A percentile compares a stretch with the other conserved stretches of the same genome.
These are phyloP conservation scores for Ascidia mentula DNA, from an alignment of 23 tunicate genomes.

Conservation along the genomic window DNA sequence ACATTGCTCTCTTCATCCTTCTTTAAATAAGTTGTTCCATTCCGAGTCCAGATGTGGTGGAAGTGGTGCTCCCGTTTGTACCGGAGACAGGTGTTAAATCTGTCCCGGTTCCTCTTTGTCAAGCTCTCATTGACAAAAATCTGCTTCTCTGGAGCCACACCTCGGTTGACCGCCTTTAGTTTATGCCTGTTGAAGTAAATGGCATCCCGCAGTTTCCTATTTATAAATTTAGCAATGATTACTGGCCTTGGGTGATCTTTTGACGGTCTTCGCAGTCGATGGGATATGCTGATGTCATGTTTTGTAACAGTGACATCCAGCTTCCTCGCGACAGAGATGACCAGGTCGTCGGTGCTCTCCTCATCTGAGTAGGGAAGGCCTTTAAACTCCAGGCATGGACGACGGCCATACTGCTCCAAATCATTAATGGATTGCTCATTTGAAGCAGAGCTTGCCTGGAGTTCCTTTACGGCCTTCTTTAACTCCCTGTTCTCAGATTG, in stretches of 20 bases:
- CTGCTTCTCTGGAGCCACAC: not conserved
- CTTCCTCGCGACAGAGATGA: not conserved
- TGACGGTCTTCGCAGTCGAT: not conserved
- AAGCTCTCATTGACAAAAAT: conserved; percentile 6
- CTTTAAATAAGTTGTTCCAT: not conserved
- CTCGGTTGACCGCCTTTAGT: not conserved
- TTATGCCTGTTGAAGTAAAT: conserved; percentile 9
- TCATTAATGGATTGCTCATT: not conserved
- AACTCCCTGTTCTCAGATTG: not conserved
- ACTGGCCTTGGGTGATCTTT: conserved; percentile 6
- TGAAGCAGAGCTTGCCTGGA: not conserved
- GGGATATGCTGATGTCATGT: conserved; percentile 5
- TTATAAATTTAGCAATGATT: conserved; percentile 11
- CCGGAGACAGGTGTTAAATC: conserved; percentile 1
- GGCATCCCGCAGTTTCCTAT: conserved; percentile 3
- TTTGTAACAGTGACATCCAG: not conserved
- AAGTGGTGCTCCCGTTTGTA: not conserved
- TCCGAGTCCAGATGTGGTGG: conserved; percentile 10
- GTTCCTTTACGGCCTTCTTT: not conserved
- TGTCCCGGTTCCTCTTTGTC: conserved; percentile 10
- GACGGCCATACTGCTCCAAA: conserved; percentile 9
- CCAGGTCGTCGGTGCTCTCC: conserved; percentile 7
- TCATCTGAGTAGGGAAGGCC: not conserved
- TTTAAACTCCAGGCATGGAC: conserved; percentile 6
- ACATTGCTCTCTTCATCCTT: not conserved